These are phyloP conservation scores for Epirrhoe tristata DNA, from an alignment of 2,888 invertebrate species.

Conservation along the genomic window DNA sequence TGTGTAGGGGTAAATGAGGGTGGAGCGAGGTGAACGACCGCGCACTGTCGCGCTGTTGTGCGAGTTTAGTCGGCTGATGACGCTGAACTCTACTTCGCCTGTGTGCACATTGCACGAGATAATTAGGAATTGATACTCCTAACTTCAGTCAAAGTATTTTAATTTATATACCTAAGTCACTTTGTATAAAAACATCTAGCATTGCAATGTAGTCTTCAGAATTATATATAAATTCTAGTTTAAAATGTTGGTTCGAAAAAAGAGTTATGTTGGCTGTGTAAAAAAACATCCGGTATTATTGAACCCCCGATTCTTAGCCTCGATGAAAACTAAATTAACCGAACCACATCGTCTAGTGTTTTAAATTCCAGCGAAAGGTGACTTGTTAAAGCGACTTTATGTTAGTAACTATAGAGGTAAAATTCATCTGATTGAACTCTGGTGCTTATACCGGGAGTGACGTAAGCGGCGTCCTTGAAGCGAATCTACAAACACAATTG, in stretches of 20 bases:
- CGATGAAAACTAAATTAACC: slow-evolving; percentile 38
- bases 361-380: slow-evolving; percentile 17
- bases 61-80: slow-evolving; percentile 31
- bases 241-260: neutral
- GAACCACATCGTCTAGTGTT: slow-evolving; percentile 32
- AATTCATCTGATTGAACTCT: slow-evolving; percentile 50
- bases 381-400: slow-evolving; percentile 48
- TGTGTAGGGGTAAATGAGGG: slow-evolving; percentile 53
- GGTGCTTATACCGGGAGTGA: slow-evolving; percentile 65
- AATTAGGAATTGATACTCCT: slow-evolving; percentile 1
- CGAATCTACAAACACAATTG: slow-evolving; percentile 77
- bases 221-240: neutral
- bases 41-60: slow-evolving; percentile 54
- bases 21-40: slow-evolving; percentile 66
- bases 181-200: neutral
- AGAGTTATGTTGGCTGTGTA: slow-evolving; percentile 20
- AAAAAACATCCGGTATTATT: slow-evolving; percentile 56
- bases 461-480: slow-evolving; percentile 79
- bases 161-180: neutral
- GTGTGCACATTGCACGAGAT: slow-evolving; percentile 42
- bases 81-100: slow-evolving; percentile 32
- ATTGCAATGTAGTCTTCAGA: neutral
- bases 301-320: slow-evolving; percentile 51
- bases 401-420: slow-evolving; percentile 52
- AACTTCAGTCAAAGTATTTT: slow-evolving; percentile 3